These are phyloP conservation scores for Brachynemurus nebulosus DNA, from an alignment of 2,888 invertebrate species.

Conservation along the genomic window DNA sequence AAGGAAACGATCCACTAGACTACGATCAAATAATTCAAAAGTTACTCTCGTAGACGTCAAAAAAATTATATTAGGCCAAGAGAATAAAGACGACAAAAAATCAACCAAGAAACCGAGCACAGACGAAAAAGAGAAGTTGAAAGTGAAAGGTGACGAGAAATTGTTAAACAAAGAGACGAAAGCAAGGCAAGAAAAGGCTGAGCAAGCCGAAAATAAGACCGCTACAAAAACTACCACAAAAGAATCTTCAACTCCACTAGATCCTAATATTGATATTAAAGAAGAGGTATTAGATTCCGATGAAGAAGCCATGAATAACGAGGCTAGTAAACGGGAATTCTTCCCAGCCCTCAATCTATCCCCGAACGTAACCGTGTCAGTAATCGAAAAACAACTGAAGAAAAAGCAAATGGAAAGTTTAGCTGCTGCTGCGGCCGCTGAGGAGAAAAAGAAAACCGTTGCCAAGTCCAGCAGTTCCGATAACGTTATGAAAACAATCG, in stretches of 20 bases:
- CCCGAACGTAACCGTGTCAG: slow-evolving; percentile 4
- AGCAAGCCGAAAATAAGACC: neutral
- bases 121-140: neutral
- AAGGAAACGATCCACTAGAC: neutral
- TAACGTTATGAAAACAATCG: slow-evolving; percentile 9
- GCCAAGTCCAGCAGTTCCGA: no score
- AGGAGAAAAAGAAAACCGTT: slow-evolving; percentile 4
- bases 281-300: slow-evolving; percentile 8
- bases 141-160: neutral
- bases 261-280: slow-evolving; percentile 1
- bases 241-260: neutral
- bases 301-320: neutral
- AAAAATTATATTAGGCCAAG: slow-evolving; percentile 4
- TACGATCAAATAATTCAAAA: neutral
- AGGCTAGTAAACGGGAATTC: slow-evolving; percentile 2
- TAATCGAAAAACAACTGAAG: slow-evolving; percentile 5
- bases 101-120: neutral
- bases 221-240: neutral
- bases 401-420: neutral
- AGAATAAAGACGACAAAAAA: neutral
- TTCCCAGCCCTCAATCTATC: slow-evolving; percentile 8
- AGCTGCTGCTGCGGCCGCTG: no score
- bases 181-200: neutral
- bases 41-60: slow-evolving; percentile 5
- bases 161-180: neutral